Base-by-base conservation (phyloP, 2,888 invertebrate genomes). In the Actias luna region DNA sequence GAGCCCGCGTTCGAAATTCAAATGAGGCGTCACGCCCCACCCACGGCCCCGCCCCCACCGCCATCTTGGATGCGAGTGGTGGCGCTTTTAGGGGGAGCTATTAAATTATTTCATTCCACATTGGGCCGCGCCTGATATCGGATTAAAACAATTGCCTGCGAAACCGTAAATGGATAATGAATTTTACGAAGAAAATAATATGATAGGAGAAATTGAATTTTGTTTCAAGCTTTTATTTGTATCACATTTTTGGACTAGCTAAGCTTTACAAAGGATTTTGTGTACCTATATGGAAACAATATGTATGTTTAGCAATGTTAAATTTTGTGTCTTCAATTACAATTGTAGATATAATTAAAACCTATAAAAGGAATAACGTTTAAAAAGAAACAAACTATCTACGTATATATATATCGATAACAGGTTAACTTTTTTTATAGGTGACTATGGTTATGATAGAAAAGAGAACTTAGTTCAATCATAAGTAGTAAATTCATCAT, bases 81-180 rank as follows among this genome's bases (percentile, higher is more conserved):
- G 82, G 75, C 67, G 59, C 55, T 62, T 55, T 67, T 66, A 71
- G 77, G 88, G 87, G 85, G 86, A 88, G 81, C 89, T 89, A 90
- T 89, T 91, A 88, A 92, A 92, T 92, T 88, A 92, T 92, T 92
- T 92, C 92, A 92, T 90, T 92, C 89, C 85, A 85, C 89, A 88
- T 88, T 85, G 87, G 84, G 89, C 92, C 84, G 87, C 83, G 86
- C 81, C 81, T 81, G 87, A 82, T 90, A 91, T 90, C 89, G 89
- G 92, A 92, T 92, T 92, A 91, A 89, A 91, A 89, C 90, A 92
- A 92, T 92, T 92, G 92, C 91, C 89, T 86, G 85, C 83, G 82
- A 88, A 87, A 88, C 87, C 87, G 85, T 91, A 90, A 92, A 92
- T 88, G 89, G 88, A 89, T 91, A 90, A 92, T 89, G 87, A 89